Evolutionary conservation across 1,140 invertebrate species (phyloP), one percentile per base, ranked within the genome.

Genomic region (Zaprionus tsacasi): DNA sequence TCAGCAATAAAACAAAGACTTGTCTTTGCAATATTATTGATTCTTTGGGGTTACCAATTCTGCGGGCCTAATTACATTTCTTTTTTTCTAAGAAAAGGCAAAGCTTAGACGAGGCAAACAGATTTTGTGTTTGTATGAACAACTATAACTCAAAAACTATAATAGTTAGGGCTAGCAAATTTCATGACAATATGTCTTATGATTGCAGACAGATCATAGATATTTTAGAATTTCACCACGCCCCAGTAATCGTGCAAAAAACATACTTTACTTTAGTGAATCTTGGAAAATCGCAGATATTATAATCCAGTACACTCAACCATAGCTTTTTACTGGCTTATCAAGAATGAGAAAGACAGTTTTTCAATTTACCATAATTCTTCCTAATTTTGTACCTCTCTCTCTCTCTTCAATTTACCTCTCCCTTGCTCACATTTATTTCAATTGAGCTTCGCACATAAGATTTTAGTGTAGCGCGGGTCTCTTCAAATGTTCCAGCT

Each of bases 31-130:
- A 15, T 10, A 13, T 33, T 55, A 55, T 55, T 55, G 21, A 55
- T 30, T 55, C 52, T 27, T 25, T 55, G 12, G 52, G 52, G 27
- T 55, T 55, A 25, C 45, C 45, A 50, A 35, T 35, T 35, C 33
- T 8, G 33, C 33, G 17, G 0, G 21, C 40, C 40, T 50, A 50
- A 50, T 50, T 50, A 12, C 3, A 50, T 50, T 50, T 30, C 27
- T 30, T 50, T 5, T 30, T 50, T 50, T 25, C 17, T 1, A 25
- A 17, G 17, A 2, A 50, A 25, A 21, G 21, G 21, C 21, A 21
- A 48, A 12, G 17, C 3, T 21, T 21, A 21, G 45, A 5, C n/a
- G 7, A 17, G n/a, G n/a, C 7, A 15, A 7, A 15, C 0, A 8
- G n/a, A 1, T 43, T 0, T n/a, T n/a, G n/a, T 43, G 40, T 43